Percentiles rank a stretch among this genome's conserved stretches.
phyloP scores from a whole-genome alignment of 1,140 invertebrate species.

The Drosophila asahinai region DNA sequence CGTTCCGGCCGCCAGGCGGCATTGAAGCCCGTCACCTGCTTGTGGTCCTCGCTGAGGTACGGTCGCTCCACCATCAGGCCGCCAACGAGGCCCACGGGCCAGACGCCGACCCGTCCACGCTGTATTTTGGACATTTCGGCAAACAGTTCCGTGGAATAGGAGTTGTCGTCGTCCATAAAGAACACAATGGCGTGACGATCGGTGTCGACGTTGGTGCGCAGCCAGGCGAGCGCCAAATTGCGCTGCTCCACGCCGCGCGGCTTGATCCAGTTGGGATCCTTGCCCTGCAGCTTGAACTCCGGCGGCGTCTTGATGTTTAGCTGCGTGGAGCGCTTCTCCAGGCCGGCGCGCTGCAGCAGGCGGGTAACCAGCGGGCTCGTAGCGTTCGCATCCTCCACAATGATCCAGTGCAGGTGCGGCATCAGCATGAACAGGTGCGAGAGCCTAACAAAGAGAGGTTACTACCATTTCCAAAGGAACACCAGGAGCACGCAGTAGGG shows the following conservation, averaged over 20 bases:
- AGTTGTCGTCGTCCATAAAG: conserved; percentile 99
- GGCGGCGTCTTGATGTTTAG: conserved; percentile 86
- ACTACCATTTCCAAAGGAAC: not conserved
- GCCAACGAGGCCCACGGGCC: conserved; percentile 98
- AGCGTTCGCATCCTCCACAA: conserved; percentile 94
- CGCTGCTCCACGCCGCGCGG: conserved; percentile 97
- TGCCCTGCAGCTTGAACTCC: conserved; percentile 88
- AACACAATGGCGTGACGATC: conserved; percentile 93
- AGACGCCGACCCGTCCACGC: conserved; percentile 93
- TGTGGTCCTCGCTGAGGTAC: conserved; percentile 88
- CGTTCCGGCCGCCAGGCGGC: conserved; percentile 94
- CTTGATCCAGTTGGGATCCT: conserved; percentile 94
- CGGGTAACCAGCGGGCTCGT: conserved; percentile 93
- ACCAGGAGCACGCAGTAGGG: not conserved
- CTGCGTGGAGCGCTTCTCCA: conserved; percentile 71
- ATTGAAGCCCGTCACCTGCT: conserved; percentile 93
- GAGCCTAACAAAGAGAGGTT: conserved; percentile 86
- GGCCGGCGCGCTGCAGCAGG: conserved; percentile 89
- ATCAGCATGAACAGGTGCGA: conserved; percentile 95
- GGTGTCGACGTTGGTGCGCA: conserved; percentile 88
- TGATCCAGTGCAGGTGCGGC: conserved; percentile 97
- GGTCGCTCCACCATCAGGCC: conserved; percentile 95
- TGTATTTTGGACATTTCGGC: conserved; percentile 90
- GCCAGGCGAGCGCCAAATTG: conserved; percentile 95
- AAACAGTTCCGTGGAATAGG: conserved; percentile 91